A percentile compares a stretch with the other conserved stretches of the same genome.
These are phyloP conservation scores for Zaprionus lachaisei DNA, from an alignment of 1,140 invertebrate species.

Conservation along the genomic window DNA sequence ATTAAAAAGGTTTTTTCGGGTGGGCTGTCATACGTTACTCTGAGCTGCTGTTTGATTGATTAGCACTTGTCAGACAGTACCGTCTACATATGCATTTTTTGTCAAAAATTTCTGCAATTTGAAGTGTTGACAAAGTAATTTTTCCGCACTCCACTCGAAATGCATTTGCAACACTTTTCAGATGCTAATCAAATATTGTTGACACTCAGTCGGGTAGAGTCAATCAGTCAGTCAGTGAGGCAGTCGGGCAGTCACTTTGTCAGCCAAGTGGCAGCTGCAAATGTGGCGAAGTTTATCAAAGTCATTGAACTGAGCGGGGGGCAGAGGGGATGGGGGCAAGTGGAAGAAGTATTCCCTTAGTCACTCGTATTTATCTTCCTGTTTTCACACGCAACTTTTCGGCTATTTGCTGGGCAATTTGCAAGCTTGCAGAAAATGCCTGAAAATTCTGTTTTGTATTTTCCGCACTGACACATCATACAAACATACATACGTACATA, in stretches of 20 bases:
- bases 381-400: conserved; percentile 49
- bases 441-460: conserved; percentile 33
- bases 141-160: conserved; percentile 37
- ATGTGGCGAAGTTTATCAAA: conserved; percentile 62
- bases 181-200: conserved; percentile 66
- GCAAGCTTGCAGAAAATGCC: conserved; percentile 35
- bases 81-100: conserved; percentile 46
- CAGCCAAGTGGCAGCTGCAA: conserved; percentile 32
- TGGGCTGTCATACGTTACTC: conserved; percentile 64
- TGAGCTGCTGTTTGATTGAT: conserved; percentile 66
- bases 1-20: conserved; percentile 77
- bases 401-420: conserved; percentile 53
- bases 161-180: conserved; percentile 55
- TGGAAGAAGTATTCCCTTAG: conserved; percentile 29
- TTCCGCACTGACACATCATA: conserved; percentile 1
- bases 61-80: conserved; percentile 69
- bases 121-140: conserved; percentile 66
- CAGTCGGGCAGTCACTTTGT: conserved; percentile 24
- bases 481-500: background rate
- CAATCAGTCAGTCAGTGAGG: conserved; percentile 38
- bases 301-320: conserved; percentile 35
- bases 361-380: conserved; percentile 54
- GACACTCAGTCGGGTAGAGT: conserved; percentile 47
- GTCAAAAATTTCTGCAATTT: conserved; percentile 32
- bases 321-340: background rate